Evolutionary conservation across 2,113 vertebrate species (phyloP).

Genomic region (Barnardius zonarius): DNA sequence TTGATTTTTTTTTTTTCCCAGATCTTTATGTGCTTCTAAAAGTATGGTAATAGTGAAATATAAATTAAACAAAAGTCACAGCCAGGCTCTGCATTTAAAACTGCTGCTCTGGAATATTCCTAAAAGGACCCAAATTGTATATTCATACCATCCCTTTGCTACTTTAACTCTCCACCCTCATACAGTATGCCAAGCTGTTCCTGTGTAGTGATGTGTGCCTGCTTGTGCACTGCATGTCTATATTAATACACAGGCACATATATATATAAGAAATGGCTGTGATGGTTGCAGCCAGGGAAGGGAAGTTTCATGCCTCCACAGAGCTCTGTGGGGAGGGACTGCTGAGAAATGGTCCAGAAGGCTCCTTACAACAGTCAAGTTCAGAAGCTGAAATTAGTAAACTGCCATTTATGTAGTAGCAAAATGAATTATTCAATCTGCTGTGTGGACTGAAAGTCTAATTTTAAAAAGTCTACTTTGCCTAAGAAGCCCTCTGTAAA

Average conservation of each 20-base stretch:
- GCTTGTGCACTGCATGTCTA: background rate
- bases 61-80: background rate
- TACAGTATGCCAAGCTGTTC: constrained; percentile 33
- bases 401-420: constrained; percentile 8
- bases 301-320: background rate
- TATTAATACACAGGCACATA: constrained; percentile 14
- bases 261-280: background rate
- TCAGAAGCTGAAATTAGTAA: constrained; percentile 46
- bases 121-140: background rate
- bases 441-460: constrained; percentile 13
- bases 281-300: background rate
- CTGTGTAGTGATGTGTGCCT: constrained; percentile 21
- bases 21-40: background rate
- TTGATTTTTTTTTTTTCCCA: background rate
- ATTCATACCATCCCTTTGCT: constrained; percentile 28
- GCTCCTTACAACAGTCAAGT: background rate
- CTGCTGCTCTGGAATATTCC: background rate
- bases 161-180: constrained; percentile 37
- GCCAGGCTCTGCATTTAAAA: background rate
- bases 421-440: constrained; percentile 49
- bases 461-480: constrained; percentile 31
- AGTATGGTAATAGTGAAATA: background rate
- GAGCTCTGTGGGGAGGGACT: background rate
- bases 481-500: background rate
- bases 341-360: constrained; percentile 23